A percentile compares a stretch with the other conserved stretches of the same genome.
These are phyloP conservation scores for Dryadula phaetusa DNA, from an alignment of 2,888 invertebrate species.

Conservation along the genomic window DNA sequence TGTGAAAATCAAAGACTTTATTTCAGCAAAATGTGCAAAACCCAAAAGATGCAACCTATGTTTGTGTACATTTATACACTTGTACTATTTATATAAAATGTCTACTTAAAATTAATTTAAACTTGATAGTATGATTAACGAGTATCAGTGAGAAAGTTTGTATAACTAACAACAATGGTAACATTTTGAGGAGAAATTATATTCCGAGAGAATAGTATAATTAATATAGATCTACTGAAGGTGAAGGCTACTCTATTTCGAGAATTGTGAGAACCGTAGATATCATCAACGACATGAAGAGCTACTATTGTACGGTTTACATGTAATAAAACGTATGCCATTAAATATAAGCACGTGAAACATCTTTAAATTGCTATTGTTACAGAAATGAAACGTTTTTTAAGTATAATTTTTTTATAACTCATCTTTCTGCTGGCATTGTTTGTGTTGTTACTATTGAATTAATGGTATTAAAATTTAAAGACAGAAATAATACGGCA, in stretches of 20 bases:
- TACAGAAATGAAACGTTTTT: neutral
- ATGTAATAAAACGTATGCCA: constrained; percentile 28
- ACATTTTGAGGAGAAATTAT: constrained; percentile 28
- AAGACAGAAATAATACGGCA: too few species aligned
- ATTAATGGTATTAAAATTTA: too few species aligned
- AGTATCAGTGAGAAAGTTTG: constrained; percentile 8
- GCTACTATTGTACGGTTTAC: constrained; percentile 16
- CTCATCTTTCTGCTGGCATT: neutral
- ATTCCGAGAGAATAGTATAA: constrained; percentile 19
- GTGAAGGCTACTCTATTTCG: constrained; percentile 34
- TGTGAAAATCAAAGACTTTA: too few species aligned
- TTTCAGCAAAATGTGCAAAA: too few species aligned
- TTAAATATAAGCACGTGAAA: constrained; percentile 21
- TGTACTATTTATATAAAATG: neutral
- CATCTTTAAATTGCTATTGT: constrained; percentile 7
- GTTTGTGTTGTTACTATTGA: too few species aligned
- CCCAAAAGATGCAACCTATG: too few species aligned
- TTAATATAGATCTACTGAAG: constrained; percentile 31
- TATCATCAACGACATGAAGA: constrained; percentile 31
- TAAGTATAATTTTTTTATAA: neutral
- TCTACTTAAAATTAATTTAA: neutral
- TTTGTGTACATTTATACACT: too few species aligned
- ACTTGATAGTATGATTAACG: neutral
- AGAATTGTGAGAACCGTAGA: constrained; percentile 25
- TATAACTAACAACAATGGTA: constrained; percentile 18